These are phyloP conservation scores for Eulemur coronatus DNA, from an alignment of 2,797 vertebrate species.

Conservation along the genomic window DNA sequence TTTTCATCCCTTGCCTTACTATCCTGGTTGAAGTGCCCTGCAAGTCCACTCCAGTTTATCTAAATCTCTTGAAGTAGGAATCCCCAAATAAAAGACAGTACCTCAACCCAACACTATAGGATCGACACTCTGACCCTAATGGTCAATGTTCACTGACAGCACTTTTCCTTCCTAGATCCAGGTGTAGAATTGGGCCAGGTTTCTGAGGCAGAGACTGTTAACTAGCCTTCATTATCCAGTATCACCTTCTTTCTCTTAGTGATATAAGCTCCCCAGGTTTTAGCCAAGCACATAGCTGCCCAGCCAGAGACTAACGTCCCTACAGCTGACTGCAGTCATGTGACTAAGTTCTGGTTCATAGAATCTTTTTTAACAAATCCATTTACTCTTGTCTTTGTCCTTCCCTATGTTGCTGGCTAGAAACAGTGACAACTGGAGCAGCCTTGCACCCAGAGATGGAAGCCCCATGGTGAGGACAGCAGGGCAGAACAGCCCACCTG, in stretches of 20 bases:
- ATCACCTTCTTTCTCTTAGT: not conserved
- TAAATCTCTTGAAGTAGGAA: constrained; percentile 11
- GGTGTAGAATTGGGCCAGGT: not conserved
- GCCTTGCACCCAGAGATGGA: not conserved
- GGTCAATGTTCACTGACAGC: not conserved
- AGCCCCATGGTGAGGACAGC: not conserved
- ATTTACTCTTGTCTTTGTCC: not conserved
- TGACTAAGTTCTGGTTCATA: not conserved
- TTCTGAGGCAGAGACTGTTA: not conserved
- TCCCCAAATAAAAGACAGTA: not conserved
- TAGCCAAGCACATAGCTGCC: not conserved
- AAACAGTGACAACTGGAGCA: not conserved
- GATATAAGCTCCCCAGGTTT: not conserved
- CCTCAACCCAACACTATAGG: not conserved
- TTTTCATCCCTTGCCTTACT: not conserved
- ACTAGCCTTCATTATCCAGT: not conserved
- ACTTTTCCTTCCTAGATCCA: not conserved
- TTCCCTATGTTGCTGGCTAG: not conserved
- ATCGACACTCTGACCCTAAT: not conserved
- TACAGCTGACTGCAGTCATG: not conserved
- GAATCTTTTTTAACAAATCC: not conserved
- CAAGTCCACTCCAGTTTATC: not conserved
- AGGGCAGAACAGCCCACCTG: not conserved
- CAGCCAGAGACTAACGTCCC: not conserved
- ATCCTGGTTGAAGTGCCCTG: not conserved